A percentile compares a stretch with the other conserved stretches of the same genome.
phyloP scores from a whole-genome alignment of 2,797 vertebrate genomes.

The Meriones psammophilus region DNA sequence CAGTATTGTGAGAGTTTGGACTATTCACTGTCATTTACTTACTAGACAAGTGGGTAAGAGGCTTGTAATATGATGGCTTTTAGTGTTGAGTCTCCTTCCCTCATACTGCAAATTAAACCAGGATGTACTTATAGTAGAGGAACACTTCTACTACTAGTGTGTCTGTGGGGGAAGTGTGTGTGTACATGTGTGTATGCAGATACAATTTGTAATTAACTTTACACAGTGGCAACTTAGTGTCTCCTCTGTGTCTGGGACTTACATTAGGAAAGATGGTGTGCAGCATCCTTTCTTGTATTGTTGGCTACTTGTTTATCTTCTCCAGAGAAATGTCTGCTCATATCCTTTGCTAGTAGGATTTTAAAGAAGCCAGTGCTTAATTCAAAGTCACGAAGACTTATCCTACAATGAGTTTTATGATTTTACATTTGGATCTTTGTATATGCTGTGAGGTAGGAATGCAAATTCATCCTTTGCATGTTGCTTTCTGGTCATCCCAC shows the following conservation, averaged over 20 bases:
- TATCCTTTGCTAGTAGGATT: background rate
- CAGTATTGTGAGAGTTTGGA: background rate
- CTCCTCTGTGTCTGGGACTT: background rate
- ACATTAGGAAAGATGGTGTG: background rate
- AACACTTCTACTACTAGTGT: background rate
- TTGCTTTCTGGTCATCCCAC: background rate
- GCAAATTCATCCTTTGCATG: background rate
- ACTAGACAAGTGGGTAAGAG: background rate
- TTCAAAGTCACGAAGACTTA: background rate
- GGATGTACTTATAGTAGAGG: background rate
- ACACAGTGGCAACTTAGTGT: background rate
- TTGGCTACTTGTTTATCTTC: constrained; percentile 24
- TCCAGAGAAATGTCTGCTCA: constrained; percentile 30
- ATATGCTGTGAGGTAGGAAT: background rate
- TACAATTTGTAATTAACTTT: background rate
- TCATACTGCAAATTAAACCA: background rate
- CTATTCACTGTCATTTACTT: background rate
- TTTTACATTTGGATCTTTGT: constrained; percentile 27
- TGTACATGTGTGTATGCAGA: background rate
- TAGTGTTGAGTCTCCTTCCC: background rate
- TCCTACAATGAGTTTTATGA: background rate
- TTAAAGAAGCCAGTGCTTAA: constrained; percentile 20
- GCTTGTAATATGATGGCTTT: background rate
- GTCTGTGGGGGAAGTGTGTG: background rate
- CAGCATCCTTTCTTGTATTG: background rate